Evolutionary conservation across 1,140 invertebrate genomes (phyloP).

Genomic region (Drosophila sechellia): DNA sequence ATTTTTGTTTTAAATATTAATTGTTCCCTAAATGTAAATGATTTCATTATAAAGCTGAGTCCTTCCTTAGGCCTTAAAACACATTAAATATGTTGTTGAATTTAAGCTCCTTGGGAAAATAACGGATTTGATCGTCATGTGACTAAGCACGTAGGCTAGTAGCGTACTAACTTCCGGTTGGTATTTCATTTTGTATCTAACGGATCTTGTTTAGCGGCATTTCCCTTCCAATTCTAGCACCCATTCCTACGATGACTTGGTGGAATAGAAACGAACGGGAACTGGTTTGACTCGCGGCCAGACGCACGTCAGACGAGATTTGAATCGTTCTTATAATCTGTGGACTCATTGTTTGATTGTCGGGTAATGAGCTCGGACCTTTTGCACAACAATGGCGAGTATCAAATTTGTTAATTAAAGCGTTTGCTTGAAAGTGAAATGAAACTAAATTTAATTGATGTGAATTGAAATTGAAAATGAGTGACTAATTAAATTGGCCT

Average conservation of each 20-base stretch:
- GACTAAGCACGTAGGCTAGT: conserved; percentile 40
- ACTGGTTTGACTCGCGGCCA: conserved; percentile 67
- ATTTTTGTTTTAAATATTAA: too few species aligned
- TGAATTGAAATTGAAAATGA: conserved; percentile 58
- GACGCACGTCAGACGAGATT: conserved; percentile 63
- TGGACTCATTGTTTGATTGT: conserved; percentile 35
- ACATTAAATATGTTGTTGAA: too few species aligned
- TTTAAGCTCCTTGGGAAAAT: too few species aligned
- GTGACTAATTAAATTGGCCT: conserved; percentile 17
- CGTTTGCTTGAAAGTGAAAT: conserved; percentile 51
- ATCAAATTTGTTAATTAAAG: conserved; percentile 60
- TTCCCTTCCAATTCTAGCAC: conserved; percentile 29
- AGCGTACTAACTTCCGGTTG: conserved; percentile 52
- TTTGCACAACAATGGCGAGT: conserved; percentile 5
- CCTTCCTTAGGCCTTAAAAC: too few species aligned
- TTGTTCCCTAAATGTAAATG: too few species aligned
- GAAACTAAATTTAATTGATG: conserved; percentile 35
- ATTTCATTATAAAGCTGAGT: too few species aligned
- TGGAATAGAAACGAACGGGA: conserved; percentile 29
- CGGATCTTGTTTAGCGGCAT: conserved; percentile 47
- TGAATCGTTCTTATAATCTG: conserved; percentile 47
- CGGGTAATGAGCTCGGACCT: conserved; percentile 48
- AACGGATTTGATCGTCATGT: background rate
- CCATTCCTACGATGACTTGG: conserved; percentile 51
- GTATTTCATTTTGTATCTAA: conserved; percentile 33